Evolutionary conservation across 1,140 invertebrate genomes (phyloP), one percentile per base, ranked within the genome.

Genomic region (Patella vulgata): DNA sequence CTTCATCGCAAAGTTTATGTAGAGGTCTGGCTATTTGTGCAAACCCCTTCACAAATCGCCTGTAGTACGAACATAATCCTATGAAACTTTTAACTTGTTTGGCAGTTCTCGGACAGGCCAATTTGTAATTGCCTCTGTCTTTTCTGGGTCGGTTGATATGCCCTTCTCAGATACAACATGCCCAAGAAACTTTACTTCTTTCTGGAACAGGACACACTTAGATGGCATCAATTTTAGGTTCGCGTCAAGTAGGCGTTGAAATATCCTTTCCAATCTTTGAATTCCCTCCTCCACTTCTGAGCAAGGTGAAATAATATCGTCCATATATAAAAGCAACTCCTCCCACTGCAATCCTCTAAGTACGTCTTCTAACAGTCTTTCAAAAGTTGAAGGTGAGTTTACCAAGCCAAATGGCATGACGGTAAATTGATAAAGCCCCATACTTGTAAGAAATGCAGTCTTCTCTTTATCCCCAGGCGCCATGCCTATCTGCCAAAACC

Each of bases 151-250:
- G 11, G 70, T 56, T 19, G 47, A 2, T n/a, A n/a, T n/a, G n/a
- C n/a, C n/a, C n/a, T n/a, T n/a, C n/a, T n/a, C n/a, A n/a, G n/a
- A n/a, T n/a, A 82, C 67, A 11, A 66, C 43, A 46, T 78, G 71
- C 3, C 77, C 77, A 0, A 81, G 51, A 56, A 66, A 77, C 12
- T 53, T 51, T 9, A 77, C 50, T 31, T 65, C 17, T 25, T 58
- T 64, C 44, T 79, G 64, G 25, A 78, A 81, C 59, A 87, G 86
- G 31, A 80, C 56, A 39, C 78, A 85, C 75, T 87, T 87, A 55
- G 73, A 47, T 1, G 83, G 66, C 39, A 85, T 87, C 1, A 87
- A 70, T 30, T 84, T 86, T 3, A 88, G 63, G 28, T 54, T 59
- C 3, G 57, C 61, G 21, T 64, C 43, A 14, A n/a, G 14, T 0